Evolutionary conservation across 2,113 vertebrate genomes (phyloP).

Genomic region (Dromiciops gliroides): DNA sequence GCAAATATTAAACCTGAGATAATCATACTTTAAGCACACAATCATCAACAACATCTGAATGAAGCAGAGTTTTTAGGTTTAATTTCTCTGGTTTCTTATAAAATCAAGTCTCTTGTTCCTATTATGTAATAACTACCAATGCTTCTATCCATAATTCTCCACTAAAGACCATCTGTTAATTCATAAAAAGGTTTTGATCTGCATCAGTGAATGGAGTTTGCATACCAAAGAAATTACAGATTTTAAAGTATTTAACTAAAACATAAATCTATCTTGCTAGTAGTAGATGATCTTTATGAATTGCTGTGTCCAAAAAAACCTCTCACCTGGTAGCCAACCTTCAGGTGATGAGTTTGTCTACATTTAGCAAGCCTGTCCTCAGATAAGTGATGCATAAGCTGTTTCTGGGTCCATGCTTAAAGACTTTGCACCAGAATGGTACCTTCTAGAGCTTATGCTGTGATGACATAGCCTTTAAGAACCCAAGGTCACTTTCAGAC

Average conservation of each 20-base stretch:
- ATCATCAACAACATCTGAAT: conserved; percentile 26
- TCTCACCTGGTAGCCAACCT: neutral
- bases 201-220: neutral
- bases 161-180: neutral
- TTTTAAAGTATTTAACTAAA: neutral
- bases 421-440: neutral
- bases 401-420: neutral
- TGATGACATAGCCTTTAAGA: neutral
- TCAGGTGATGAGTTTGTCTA: neutral
- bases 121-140: neutral
- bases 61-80: neutral
- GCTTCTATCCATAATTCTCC: neutral
- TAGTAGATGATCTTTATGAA: neutral
- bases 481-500: neutral
- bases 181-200: neutral
- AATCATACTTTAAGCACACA: neutral
- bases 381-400: too few relatives aligned
- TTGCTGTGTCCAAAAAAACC: neutral
- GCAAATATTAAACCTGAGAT: conserved; percentile 26
- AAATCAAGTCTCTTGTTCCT: neutral
- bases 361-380: neutral
- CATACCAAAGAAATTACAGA: neutral
- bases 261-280: neutral
- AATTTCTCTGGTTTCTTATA: neutral
- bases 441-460: neutral